phyloP scores from a whole-genome alignment of 2,888 invertebrate species.

The Tiphia femorata region DNA sequence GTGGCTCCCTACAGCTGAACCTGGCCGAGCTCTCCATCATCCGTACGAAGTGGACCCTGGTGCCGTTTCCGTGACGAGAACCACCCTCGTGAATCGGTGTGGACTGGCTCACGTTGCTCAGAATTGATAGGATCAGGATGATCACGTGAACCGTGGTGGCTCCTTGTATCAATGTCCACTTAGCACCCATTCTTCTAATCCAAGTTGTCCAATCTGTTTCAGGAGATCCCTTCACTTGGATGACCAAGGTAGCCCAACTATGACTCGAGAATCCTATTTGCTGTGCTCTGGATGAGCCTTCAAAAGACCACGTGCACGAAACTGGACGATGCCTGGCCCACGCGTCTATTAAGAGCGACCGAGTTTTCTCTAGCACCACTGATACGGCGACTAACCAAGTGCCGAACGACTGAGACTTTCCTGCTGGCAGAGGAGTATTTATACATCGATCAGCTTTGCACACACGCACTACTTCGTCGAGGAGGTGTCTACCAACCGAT shows the following conservation, averaged over 20 bases:
- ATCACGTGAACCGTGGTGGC: slow-evolving; percentile 7
- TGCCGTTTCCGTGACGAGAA: slow-evolving; percentile 1
- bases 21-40: slow-evolving; percentile 23
- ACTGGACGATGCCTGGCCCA: no score
- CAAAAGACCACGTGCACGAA: background rate
- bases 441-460: slow-evolving; percentile 46
- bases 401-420: slow-evolving; percentile 51
- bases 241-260: background rate
- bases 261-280: no score
- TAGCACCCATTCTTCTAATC: background rate
- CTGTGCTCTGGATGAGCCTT: no score
- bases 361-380: slow-evolving; percentile 6
- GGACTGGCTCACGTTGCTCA: slow-evolving; percentile 15
- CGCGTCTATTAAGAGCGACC: background rate
- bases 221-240: background rate
- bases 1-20: slow-evolving; percentile 50
- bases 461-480: slow-evolving; percentile 30
- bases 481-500: slow-evolving; percentile 13
- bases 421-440: slow-evolving; percentile 56
- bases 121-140: slow-evolving; percentile 25
- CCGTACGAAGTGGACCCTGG: no score
- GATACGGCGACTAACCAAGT: slow-evolving; percentile 30
- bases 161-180: background rate
- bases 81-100: slow-evolving; percentile 3
- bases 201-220: background rate